Base-by-base conservation (phyloP, 2,797 vertebrate species). In the Peromyscus eremicus region DNA sequence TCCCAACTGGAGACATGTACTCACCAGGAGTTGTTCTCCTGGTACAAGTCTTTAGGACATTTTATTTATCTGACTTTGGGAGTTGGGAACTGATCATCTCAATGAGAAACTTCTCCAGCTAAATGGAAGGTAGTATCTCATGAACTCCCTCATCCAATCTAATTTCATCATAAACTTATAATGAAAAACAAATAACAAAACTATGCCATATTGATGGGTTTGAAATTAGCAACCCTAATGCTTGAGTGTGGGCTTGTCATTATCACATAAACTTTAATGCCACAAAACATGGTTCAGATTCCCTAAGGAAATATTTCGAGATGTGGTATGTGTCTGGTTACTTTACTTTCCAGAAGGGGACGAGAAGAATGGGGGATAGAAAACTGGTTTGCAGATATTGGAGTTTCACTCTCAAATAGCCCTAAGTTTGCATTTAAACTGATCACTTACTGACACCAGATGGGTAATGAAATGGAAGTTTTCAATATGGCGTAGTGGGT, bases 401-500 rank as follows among this genome's bases (percentile, higher is more conserved):
- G 55, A 84, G 34, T 92, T 81, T 89, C 77, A 83, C 46, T 90
- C 27, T 49, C 76, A 43, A 0, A 3, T 71, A 7, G 66, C 52
- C 75, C 2, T 14, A 40, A 91, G 87, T 92, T 93, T 93, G 80
- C 93, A 52, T 90, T 95, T 91, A 95, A 97, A 94, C 25, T 96
- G 92, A 96, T 98, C 91, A 92, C 77, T 96, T 94, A 46, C 70
- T 96, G 89, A 94, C 60, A 98, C 92, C 98, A 98, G 95, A 97
- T 97, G 98, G 97, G 93, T 97, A 98, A 97, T 70, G 94, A 92
- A 96, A 92, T 27, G 2, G 95, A 94, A 90, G 60, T 94, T 95
- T 98, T 97, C 64, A 96, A 14, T 77, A 25, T 75, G 17, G 37
- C 62, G 4, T 71, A 89, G 91, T 83, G 96, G 27, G 88, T 62